Percentiles rank a stretch among this genome's conserved stretches.
Evolutionary conservation across 1,140 invertebrate species (phyloP).

Genomic region (Bombus waltoni): DNA sequence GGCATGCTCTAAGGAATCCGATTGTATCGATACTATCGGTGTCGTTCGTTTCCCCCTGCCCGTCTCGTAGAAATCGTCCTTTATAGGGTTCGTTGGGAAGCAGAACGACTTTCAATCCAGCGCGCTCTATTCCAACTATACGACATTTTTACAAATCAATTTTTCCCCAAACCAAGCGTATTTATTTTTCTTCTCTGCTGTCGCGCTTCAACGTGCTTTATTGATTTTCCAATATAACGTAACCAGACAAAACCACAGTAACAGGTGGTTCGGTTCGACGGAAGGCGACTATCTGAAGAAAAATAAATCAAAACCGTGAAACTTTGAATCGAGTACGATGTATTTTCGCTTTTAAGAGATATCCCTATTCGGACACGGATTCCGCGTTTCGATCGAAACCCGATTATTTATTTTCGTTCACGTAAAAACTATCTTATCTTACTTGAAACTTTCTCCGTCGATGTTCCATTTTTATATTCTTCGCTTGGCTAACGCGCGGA

Average conservation of each 20-base stretch:
- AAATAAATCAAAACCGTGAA: neutral
- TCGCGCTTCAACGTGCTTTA: neutral
- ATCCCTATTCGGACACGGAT: too few species aligned
- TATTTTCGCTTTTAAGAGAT: neutral
- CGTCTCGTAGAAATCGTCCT: neutral
- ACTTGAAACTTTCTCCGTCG: neutral
- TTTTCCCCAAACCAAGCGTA: neutral
- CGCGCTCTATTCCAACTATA: neutral
- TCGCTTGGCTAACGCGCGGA: neutral
- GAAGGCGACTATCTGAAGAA: neutral
- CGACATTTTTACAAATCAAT: neutral
- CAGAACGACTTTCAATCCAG: neutral
- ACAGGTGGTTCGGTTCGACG: neutral
- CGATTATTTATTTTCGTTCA: neutral
- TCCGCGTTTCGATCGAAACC: too few species aligned
- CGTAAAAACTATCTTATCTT: neutral
- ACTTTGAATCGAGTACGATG: neutral
- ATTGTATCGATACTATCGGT: constrained; percentile 35
- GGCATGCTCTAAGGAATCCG: constrained; percentile 38
- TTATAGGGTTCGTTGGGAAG: neutral
- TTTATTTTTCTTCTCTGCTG: neutral
- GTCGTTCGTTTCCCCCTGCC: neutral
- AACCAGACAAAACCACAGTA: neutral
- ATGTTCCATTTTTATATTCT: neutral
- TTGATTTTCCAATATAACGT: neutral